A percentile compares a stretch with the other conserved stretches of the same genome.
phyloP scores from a whole-genome alignment of 1,140 invertebrate genomes.

The Ceratina japonica region DNA sequence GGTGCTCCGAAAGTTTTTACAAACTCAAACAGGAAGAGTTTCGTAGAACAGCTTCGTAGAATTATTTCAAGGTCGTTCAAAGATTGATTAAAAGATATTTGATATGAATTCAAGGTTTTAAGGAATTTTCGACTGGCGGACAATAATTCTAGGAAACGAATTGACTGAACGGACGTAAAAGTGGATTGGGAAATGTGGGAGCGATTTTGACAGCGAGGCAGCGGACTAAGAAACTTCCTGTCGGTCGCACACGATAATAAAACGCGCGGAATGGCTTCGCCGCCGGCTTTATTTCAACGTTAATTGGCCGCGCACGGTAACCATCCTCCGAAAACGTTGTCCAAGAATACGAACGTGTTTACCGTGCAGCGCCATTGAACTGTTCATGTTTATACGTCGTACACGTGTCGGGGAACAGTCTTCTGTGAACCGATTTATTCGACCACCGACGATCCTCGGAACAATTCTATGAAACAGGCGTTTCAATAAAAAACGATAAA shows the following conservation, averaged over 20 bases:
- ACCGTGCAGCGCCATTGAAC: slow-evolving; percentile 62
- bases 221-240: slow-evolving; percentile 15
- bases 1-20: slow-evolving; percentile 26
- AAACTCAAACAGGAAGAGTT: too few species aligned
- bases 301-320: slow-evolving; percentile 55
- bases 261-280: slow-evolving; percentile 11
- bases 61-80: too few species aligned
- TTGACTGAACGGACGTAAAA: not conserved
- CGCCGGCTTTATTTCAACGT: slow-evolving; percentile 57
- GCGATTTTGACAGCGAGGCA: not conserved
- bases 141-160: not conserved
- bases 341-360: slow-evolving; percentile 65
- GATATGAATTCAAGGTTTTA: too few species aligned
- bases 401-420: slow-evolving; percentile 13
- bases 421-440: slow-evolving; percentile 16
- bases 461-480: too few species aligned
- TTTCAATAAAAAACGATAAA: too few species aligned
- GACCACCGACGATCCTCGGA: not conserved
- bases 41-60: too few species aligned
- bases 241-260: slow-evolving; percentile 34
- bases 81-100: too few species aligned
- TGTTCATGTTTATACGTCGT: slow-evolving; percentile 51
- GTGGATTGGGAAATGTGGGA: not conserved
- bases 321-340: slow-evolving; percentile 55
- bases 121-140: not conserved